These are phyloP conservation scores for Rhopalosiphum nymphaeae DNA, from an alignment of 2,888 invertebrate genomes.

Conservation along the genomic window DNA sequence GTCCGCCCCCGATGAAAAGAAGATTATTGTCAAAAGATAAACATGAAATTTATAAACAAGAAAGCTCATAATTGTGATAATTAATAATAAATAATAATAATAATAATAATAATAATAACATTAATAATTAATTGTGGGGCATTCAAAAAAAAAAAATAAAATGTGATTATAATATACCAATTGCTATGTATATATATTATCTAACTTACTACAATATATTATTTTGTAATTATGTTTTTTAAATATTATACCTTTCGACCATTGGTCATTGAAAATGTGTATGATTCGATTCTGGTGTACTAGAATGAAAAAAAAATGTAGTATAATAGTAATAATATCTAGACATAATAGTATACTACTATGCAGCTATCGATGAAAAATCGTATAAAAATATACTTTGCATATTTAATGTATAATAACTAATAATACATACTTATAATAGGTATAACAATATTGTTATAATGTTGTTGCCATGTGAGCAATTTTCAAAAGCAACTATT, in stretches of 20 bases:
- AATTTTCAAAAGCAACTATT: constrained; percentile 18
- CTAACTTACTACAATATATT: not conserved
- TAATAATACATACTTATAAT: not conserved
- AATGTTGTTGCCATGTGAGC: constrained; percentile 23
- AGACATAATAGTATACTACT: not conserved
- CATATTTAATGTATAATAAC: not conserved
- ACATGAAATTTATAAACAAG: not conserved
- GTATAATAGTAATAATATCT: not conserved
- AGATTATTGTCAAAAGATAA: not conserved
- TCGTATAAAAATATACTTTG: not conserved
- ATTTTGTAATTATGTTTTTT: not conserved
- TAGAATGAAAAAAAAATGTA: not conserved
- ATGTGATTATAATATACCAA: not conserved
- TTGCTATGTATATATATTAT: not conserved
- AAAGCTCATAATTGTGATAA: not conserved
- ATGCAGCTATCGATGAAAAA: not conserved
- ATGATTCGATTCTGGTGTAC: not conserved
- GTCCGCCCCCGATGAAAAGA: not conserved
- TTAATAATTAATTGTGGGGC: too few relatives aligned
- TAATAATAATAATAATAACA: too few relatives aligned
- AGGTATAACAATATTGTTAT: not conserved
- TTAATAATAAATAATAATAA: too few relatives aligned
- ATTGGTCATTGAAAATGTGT: not conserved
- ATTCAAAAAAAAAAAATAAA: not conserved
- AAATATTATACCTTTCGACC: not conserved